These are phyloP conservation scores for Poecilus cupreus DNA, from an alignment of 2,888 invertebrate genomes.

Conservation along the genomic window DNA sequence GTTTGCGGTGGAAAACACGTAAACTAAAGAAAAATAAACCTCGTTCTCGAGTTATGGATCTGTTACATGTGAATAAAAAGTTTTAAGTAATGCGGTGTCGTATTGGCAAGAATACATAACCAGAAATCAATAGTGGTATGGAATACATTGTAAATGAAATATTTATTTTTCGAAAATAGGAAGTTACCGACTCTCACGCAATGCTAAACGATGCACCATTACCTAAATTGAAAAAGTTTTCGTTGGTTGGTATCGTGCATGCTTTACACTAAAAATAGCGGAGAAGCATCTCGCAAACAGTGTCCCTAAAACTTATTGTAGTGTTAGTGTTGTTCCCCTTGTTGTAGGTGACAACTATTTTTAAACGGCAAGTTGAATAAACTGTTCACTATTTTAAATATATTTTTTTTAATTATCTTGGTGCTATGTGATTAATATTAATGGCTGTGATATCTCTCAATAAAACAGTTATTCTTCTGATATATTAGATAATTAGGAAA, in stretches of 20 bases:
- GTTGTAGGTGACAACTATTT: background rate
- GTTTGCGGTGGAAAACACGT: too few relatives aligned
- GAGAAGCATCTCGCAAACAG: slow-evolving; percentile 8
- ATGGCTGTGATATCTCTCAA: too few relatives aligned
- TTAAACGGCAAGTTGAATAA: background rate
- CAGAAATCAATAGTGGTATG: slow-evolving; percentile 32
- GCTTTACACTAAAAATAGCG: slow-evolving; percentile 29
- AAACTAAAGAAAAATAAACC: too few relatives aligned
- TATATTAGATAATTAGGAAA: too few relatives aligned
- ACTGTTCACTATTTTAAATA: background rate
- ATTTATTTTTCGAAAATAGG: slow-evolving; percentile 53
- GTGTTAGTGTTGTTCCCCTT: background rate
- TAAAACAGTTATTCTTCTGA: too few relatives aligned
- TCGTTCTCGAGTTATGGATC: too few relatives aligned
- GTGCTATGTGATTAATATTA: too few relatives aligned
- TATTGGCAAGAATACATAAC: too few relatives aligned
- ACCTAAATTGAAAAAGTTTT: slow-evolving; percentile 55
- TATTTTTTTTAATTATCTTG: background rate
- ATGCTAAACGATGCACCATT: slow-evolving; percentile 46
- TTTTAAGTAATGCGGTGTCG: too few relatives aligned
- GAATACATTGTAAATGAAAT: slow-evolving; percentile 49
- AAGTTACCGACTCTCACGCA: slow-evolving; percentile 53
- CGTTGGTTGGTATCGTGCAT: slow-evolving; percentile 17
- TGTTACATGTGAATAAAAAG: too few relatives aligned
- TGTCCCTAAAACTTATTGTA: slow-evolving; percentile 10